phyloP scores from a whole-genome alignment of 2,113 vertebrate genomes.

The Scomber japonicus region DNA sequence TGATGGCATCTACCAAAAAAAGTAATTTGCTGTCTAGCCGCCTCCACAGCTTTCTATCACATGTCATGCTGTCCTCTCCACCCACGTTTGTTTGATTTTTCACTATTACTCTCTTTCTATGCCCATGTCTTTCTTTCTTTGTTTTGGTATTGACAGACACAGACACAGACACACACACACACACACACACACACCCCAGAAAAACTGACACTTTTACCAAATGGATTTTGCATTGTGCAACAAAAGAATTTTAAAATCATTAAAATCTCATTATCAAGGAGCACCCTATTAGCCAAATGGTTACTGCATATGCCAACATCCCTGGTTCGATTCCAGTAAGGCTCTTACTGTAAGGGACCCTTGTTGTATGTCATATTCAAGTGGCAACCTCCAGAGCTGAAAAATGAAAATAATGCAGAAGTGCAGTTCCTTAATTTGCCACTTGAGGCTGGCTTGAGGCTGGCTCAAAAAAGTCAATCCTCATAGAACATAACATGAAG shows the following conservation, averaged over 20 bases:
- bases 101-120: not conserved
- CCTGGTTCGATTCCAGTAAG: no score
- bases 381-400: no score
- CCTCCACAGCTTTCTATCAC: slow-evolving; percentile 15
- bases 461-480: no score
- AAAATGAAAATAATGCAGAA: no score
- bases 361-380: no score
- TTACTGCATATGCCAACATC: no score
- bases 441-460: no score
- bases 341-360: no score
- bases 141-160: slow-evolving; percentile 8
- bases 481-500: no score
- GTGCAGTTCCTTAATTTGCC: no score
- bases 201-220: not conserved
- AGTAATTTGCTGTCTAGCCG: not conserved
- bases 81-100: slow-evolving; percentile 8
- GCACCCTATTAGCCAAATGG: no score
- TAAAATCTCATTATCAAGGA: slow-evolving; percentile 6
- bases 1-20: slow-evolving; percentile 32
- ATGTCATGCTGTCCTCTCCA: slow-evolving; percentile 11
- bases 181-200: not conserved
- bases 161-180: not conserved
- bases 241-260: slow-evolving; percentile 10
- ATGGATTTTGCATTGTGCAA: slow-evolving; percentile 1
- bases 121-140: not conserved